Base-by-base conservation (phyloP, 2,797 vertebrate genomes). In the Pipistrellus kuhlii region DNA sequence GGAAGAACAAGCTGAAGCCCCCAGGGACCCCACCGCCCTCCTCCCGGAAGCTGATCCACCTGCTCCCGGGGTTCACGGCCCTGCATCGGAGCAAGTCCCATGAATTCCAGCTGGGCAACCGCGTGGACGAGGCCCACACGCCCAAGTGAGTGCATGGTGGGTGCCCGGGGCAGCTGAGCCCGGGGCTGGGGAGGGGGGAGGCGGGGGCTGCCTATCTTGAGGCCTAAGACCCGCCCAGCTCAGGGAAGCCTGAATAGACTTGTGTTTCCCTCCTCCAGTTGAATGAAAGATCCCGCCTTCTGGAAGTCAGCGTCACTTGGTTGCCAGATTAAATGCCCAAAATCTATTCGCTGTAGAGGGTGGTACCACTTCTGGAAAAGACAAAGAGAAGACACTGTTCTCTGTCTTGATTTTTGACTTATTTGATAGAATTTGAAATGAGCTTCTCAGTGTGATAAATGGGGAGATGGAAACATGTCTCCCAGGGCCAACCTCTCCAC, bases 81-180 rank as follows among this genome's bases (percentile, higher is more conserved):
- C 98, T 99, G 97, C 99, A 99, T 96, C 99, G 99, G 81, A 99
- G 99, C 98, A 99, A 99, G 84, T 99, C 99, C 21, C 99, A 99
- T 0, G 99, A 99, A 97, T 99, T 99, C 98, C 99, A 99, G 98
- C 98, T 99, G 96, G 99, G 99, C 1, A 99, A 99, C 96, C 99
- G 99, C 0, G 95, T 99, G 97, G 99, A 99, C 0, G 99, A 99
- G 95, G 98, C 98, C 0, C 99, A 99, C 97, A 99, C 99, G 1
- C 99, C 99, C 98, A 99, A 99, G 99, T 99, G 98, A 99, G 99
- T 95, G 88, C 23, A 0, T 5, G 8, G 11, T 6, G 78, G 73
- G 66, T 6, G 41, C 20, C 30, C 13, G 0, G 27, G 72, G 32
- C 5, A 1, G 48, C 27, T 15, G 32, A 30, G 38, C 21, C 59